Conservation (phyloP, 1,140 invertebrate genomes). For the Leptestheria dahalacensis region DNA sequence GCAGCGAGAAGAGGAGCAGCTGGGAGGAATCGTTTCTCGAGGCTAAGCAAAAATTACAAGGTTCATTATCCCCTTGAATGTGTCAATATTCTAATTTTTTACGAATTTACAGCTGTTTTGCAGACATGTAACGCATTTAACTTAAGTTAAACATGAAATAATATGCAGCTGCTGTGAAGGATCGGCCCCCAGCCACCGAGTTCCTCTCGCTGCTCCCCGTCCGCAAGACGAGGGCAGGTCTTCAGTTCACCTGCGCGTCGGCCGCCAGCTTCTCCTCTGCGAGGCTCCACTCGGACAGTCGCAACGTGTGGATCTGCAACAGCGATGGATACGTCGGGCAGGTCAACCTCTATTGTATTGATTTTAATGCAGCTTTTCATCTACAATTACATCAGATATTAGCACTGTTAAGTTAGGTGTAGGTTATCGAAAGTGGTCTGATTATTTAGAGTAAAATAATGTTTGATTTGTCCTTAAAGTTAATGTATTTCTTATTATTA, state of each 20-base stretch:
- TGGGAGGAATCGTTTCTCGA: constrained; percentile 84
- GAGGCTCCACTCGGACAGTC: constrained; percentile 23
- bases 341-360: constrained; percentile 77
- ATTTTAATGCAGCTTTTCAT: constrained; percentile 77
- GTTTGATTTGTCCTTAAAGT: too few relatives aligned
- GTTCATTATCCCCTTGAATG: constrained; percentile 20
- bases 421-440: too few relatives aligned
- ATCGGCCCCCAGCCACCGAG: constrained; percentile 60
- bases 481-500: too few relatives aligned
- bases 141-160: too few relatives aligned
- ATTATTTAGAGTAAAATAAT: too few relatives aligned
- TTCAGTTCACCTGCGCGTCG: constrained; percentile 86
- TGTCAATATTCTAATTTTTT: background rate
- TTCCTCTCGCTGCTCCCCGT: constrained; percentile 76
- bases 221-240: constrained; percentile 78
- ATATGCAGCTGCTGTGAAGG: constrained; percentile 47
- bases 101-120: background rate
- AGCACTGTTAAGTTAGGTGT: too few relatives aligned
- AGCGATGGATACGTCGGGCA: constrained; percentile 94
- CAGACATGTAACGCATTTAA: background rate
- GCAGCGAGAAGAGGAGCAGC: constrained; percentile 69
- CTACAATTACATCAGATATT: too few relatives aligned
- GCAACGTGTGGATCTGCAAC: constrained; percentile 88
- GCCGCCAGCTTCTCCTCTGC: constrained; percentile 38
- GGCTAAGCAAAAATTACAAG: constrained; percentile 81